Evolutionary conservation across 2,797 vertebrate genomes (phyloP), one percentile per base, ranked within the genome.

Genomic region (Cynopterus sphinx): DNA sequence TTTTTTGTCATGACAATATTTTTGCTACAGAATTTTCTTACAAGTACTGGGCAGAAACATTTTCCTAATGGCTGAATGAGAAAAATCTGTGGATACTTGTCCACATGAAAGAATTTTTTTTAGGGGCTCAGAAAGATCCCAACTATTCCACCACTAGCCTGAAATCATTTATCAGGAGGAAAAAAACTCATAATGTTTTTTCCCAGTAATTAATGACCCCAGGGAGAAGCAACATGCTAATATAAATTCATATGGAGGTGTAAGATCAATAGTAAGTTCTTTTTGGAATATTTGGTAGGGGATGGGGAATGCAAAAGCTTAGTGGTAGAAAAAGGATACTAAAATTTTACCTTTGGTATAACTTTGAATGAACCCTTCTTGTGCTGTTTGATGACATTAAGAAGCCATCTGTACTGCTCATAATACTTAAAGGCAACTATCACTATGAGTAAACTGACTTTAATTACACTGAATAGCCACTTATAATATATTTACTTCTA

Each of bases 401-500:
- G 16, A 59, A 95, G 22, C 49, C 33, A n/a, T 12, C 31, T 68
- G 28, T 33, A 4, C 36, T 87, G 16, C 28, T 81, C n/a, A 0
- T 10, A 71, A 55, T 4, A 19, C 24, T 81, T 85, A 75, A 74
- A 17, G 21, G 22, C 7, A 28, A 36, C n/a, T 17, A 28, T 43
- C 39, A 71, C n/a, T 83, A 51, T 17, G 31, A 67, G 26, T 67
- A 55, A 75, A 46, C 13, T 36, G 55, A 61, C 26, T 49, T 19
- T 71, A 39, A 79, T 67, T 53, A 67, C 43, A 67, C 39, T 13
- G 51, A 89, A 59, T 31, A 94, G n/a, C 51, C 63, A 33, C 68
- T 90, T 73, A 33, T 67, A 70, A 73, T n/a, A 49, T 39, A 57
- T 41, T 51, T 73, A 36, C n/a, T 85, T 97, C 77, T 81, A 63